A percentile compares a stretch with the other conserved stretches of the same genome.
These are phyloP conservation scores for Neoscelio sp. DNA, from an alignment of 2,888 invertebrate species.

Conservation along the genomic window DNA sequence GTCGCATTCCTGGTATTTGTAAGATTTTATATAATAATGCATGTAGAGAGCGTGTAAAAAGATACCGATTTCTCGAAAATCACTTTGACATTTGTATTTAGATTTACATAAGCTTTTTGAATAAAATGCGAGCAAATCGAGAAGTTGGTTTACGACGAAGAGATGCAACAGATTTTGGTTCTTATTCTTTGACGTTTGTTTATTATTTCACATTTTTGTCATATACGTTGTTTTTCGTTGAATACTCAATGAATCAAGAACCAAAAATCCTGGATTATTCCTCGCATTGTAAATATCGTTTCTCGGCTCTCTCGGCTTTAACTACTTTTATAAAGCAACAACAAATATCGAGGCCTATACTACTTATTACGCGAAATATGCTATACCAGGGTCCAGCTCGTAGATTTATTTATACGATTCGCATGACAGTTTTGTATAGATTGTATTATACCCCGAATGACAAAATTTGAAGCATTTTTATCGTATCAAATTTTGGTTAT, in stretches of 20 bases:
- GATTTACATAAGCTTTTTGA: slow-evolving; percentile 56
- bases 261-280: slow-evolving; percentile 30
- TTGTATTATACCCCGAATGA: slow-evolving; percentile 14
- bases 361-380: slow-evolving; percentile 47
- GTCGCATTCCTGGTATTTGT: slow-evolving; percentile 68
- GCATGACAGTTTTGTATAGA: slow-evolving; percentile 38
- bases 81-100: slow-evolving; percentile 60
- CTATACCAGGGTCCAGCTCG: slow-evolving; percentile 70
- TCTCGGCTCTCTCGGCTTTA: slow-evolving; percentile 55
- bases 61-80: slow-evolving; percentile 44
- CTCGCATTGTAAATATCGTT: slow-evolving; percentile 59
- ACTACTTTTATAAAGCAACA: slow-evolving; percentile 64
- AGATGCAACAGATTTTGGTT: slow-evolving; percentile 25
- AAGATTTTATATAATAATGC: slow-evolving; percentile 66
- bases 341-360: slow-evolving; percentile 57
- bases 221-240: not conserved
- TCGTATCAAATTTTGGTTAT: not conserved
- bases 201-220: not conserved
- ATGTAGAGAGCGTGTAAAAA: slow-evolving; percentile 62
- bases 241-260: slow-evolving; percentile 27
- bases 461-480: not conserved
- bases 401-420: slow-evolving; percentile 62
- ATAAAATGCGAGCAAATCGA: slow-evolving; percentile 46
- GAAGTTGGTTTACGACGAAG: slow-evolving; percentile 38
- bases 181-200: slow-evolving; percentile 12